Percentiles rank a stretch among this genome's conserved stretches.
These are phyloP conservation scores for Dasysyrphus albostriatus DNA, from an alignment of 2,888 invertebrate species.

Conservation along the genomic window DNA sequence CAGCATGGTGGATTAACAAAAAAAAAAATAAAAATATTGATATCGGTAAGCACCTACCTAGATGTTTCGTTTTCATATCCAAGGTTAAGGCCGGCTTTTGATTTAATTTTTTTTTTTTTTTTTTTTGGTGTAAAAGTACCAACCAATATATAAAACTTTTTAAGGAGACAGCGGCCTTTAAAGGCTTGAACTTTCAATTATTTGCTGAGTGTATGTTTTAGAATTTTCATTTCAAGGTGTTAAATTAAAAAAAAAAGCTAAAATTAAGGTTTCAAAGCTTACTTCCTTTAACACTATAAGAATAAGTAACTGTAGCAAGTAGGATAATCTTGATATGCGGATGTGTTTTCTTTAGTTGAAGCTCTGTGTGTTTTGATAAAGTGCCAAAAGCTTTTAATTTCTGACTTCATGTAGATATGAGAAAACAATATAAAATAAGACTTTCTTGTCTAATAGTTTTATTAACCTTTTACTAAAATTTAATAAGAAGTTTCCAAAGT, in stretches of 20 bases:
- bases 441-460: background rate
- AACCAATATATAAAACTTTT: background rate
- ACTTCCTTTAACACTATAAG: too few species aligned
- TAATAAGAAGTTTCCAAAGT: too few species aligned
- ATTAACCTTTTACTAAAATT: too few species aligned
- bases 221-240: background rate
- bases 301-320: too few species aligned
- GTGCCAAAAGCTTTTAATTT: constrained; percentile 14
- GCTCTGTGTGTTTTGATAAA: background rate
- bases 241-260: background rate
- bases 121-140: background rate
- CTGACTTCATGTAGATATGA: background rate
- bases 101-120: too few species aligned
- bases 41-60: constrained; percentile 25
- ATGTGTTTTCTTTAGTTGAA: background rate
- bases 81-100: constrained; percentile 74
- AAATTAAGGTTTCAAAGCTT: background rate
- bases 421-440: background rate
- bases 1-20: constrained; percentile 10
- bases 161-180: background rate
- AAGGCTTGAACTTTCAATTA: constrained; percentile 1
- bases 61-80: constrained; percentile 16
- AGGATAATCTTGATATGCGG: too few species aligned
- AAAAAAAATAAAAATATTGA: constrained; percentile 2
- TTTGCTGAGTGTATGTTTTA: too few species aligned